Percentiles rank a stretch among this genome's conserved stretches.
These are phyloP conservation scores for Physella acuta DNA, from an alignment of 1,140 invertebrate species.

Conservation along the genomic window DNA sequence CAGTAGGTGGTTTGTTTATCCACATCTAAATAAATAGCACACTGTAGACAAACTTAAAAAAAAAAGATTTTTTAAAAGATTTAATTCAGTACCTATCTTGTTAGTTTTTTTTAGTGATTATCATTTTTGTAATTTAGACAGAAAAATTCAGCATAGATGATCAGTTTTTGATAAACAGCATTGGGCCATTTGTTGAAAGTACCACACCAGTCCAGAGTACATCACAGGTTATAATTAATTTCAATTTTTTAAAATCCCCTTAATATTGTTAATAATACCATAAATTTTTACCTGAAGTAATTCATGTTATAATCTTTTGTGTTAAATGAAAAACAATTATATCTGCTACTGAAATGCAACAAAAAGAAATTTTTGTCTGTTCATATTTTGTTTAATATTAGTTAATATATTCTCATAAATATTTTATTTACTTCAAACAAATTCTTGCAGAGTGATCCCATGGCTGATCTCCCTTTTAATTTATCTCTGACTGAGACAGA, in stretches of 20 bases:
- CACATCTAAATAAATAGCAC: neutral
- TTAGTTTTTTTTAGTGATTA: neutral
- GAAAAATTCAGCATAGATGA: constrained; percentile 28
- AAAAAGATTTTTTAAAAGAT: neutral
- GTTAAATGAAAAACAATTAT: no score
- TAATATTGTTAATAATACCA: neutral
- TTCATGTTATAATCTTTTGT: neutral
- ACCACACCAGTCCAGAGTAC: no score
- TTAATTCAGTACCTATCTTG: neutral
- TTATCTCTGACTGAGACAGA: constrained; percentile 57
- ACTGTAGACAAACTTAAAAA: neutral
- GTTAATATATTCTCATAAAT: neutral
- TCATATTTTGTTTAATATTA: neutral
- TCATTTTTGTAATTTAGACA: constrained; percentile 21
- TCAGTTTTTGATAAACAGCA: constrained; percentile 5
- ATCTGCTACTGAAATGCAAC: neutral
- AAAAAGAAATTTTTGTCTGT: constrained; percentile 3
- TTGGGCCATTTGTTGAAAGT: no score
- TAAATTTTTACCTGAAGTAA: constrained; percentile 18
- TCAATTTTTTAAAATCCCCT: no score
- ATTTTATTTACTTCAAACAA: constrained; percentile 14
- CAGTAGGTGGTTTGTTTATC: neutral
- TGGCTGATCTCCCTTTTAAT: constrained; percentile 59
- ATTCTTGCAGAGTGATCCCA: constrained; percentile 46
- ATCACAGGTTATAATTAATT: no score